Conservation (phyloP, 2,888 invertebrate genomes). For the Agriopis aurantiaria region DNA sequence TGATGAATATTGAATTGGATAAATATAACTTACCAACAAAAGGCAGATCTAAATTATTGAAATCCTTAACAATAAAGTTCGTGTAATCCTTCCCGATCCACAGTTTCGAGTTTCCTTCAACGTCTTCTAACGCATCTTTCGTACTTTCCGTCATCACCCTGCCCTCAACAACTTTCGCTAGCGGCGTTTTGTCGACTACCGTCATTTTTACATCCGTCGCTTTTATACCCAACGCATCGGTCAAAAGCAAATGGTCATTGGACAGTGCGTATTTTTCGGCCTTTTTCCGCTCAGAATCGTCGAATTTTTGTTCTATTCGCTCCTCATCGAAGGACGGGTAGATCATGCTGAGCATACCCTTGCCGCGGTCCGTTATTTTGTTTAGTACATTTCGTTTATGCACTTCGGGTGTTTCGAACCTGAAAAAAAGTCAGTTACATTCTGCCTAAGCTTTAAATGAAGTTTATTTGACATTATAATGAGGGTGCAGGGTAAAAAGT, state of each 20-base stretch:
- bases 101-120: constrained; percentile 92
- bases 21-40: constrained; percentile 86
- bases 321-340: constrained; percentile 80
- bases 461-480: too few species aligned
- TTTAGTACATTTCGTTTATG: constrained; percentile 76
- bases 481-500: too few species aligned
- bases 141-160: constrained; percentile 73
- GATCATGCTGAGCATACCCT: constrained; percentile 79
- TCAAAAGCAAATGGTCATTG: constrained; percentile 73
- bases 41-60: constrained; percentile 95
- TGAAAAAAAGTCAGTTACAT: constrained; percentile 20
- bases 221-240: constrained; percentile 51
- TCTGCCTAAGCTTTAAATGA: too few species aligned
- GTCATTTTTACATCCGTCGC: constrained; percentile 52
- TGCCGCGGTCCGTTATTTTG: constrained; percentile 78
- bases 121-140: constrained; percentile 66
- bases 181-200: constrained; percentile 68
- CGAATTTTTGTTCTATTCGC: constrained; percentile 74
- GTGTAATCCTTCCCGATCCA: constrained; percentile 99
- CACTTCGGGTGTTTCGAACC: constrained; percentile 63
- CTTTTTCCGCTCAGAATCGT: constrained; percentile 78
- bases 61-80: constrained; percentile 98
- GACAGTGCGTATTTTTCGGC: constrained; percentile 80
- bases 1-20: neutral
- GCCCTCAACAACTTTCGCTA: constrained; percentile 76